Percentiles rank a stretch among this genome's conserved stretches.
These are phyloP conservation scores for Xylota segnis DNA, from an alignment of 2,888 invertebrate species.

Conservation along the genomic window DNA sequence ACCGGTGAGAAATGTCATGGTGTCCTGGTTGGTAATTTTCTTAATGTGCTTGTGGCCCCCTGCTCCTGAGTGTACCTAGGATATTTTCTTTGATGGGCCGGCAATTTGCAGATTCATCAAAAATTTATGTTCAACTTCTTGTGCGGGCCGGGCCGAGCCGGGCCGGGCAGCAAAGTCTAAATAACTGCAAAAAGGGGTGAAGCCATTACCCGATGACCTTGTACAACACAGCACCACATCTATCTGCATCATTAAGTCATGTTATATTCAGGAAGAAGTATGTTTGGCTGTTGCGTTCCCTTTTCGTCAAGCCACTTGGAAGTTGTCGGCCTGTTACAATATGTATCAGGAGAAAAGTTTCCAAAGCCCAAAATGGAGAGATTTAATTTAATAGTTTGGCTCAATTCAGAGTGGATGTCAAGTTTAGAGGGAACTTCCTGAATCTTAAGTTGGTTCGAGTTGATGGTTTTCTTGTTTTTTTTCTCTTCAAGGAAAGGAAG, in stretches of 20 bases:
- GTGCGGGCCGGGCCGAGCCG: too few relatives aligned
- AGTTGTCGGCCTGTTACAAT: background rate
- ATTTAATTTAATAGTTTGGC: conserved; percentile 19
- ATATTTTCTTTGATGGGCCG: conserved; percentile 12
- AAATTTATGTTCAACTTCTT: conserved; percentile 25
- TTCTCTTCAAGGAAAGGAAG: background rate
- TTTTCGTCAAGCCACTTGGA: background rate
- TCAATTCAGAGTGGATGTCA: background rate
- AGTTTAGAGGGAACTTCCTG: conserved; percentile 1
- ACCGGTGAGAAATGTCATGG: conserved; percentile 18
- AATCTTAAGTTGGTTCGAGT: background rate
- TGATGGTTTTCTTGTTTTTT: background rate
- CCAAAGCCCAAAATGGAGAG: background rate
- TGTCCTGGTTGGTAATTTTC: conserved; percentile 20
- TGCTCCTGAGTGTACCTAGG: too few relatives aligned
- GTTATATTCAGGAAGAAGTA: conserved; percentile 45
- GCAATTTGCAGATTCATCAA: conserved; percentile 33
- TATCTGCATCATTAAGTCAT: conserved; percentile 35
- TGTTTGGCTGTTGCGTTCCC: conserved; percentile 7
- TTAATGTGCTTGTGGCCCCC: conserved; percentile 10
- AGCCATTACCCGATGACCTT: conserved; percentile 34
- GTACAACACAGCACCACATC: background rate
- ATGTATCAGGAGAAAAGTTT: background rate
- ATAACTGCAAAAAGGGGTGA: conserved; percentile 38
- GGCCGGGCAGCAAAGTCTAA: conserved; percentile 6